Base-by-base conservation (phyloP, 2,888 invertebrate species). In the Brachynemurus nebulosus region DNA sequence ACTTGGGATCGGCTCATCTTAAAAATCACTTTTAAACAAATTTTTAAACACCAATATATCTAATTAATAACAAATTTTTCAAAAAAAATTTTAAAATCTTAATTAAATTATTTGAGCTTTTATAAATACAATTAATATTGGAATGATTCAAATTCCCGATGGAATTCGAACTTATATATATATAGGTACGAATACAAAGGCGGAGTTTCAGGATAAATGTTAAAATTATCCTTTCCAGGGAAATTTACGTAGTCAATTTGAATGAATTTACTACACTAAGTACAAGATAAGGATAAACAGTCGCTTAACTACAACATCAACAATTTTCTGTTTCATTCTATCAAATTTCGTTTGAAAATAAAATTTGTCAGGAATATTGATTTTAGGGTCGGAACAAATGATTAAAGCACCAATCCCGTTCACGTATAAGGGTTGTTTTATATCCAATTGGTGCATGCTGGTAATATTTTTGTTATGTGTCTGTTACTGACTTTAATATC, bases 1-100 rank as follows among this genome's bases (percentile, higher is more conserved):
- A 80, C 60, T 57, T 79, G 80, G 48, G 74, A 70, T 50, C 78
- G 55, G 48, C 53, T 58, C 44, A 44, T 44, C 27, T 16, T 23
- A 2, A 23, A 40, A 37, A 11, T 30, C 9, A 23, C 21, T 21
- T 23, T 23, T 9, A 39, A n/a, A 21, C 12, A n/a, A n/a, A n/a
- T n/a, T n/a, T n/a, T n/a, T n/a, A n/a, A n/a, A n/a, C n/a, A n/a
- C n/a, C n/a, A n/a, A n/a, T n/a, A n/a, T n/a, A n/a, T n/a, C n/a
- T n/a, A n/a, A n/a, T n/a, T n/a, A n/a, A n/a, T n/a, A n/a, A n/a
- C n/a, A n/a, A n/a, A n/a, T n/a, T n/a, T n/a, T n/a, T n/a, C n/a
- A n/a, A n/a, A n/a, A n/a, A n/a, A n/a, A n/a, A n/a, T n/a, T n/a
- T n/a, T n/a, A n/a, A n/a, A n/a, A n/a, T n/a, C n/a, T n/a, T n/a